Evolutionary conservation across 2,888 invertebrate species (phyloP), one percentile per base, ranked within the genome.

Genomic region (Amblyjoppa fuscipennis): DNA sequence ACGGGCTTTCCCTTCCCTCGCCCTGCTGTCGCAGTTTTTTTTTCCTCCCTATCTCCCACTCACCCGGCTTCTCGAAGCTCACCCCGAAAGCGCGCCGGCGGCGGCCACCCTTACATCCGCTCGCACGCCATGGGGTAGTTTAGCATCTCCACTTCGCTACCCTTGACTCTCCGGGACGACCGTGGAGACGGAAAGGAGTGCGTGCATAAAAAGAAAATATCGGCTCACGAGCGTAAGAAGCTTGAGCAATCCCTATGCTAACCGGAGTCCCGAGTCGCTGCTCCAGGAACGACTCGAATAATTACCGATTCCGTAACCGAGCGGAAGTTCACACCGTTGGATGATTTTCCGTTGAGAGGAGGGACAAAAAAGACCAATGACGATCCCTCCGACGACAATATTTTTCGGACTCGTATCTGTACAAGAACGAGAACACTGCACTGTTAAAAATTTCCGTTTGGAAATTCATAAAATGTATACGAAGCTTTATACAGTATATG

Each of bases 71-170:
- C 84, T 86, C 74, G 66, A 86, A 86, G 87, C 87, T 88, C 88
- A 82, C 64, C 75, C 86, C 45, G 64, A 78, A 59, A 80, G 51
- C 71, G 16, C 64, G 61, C 66, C 90, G 84, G 83, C 86, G 91
- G 90, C 88, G 88, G 87, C 89, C 92, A 90, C 92, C 93, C 92
- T 92, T 89, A 90, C 91, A 91, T 91, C 92, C 91, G 92, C 91
- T 91, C 87, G 91, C 91, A 91, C 91, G 91, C 92, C 90, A 93
- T 92, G 91, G 92, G 92, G 93, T 92, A 93, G 92, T 93, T 93
- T 92, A 92, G 92, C 91, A 92, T 93, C 92, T 92, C 90, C 86
- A 83, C 87, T 85, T 87, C 84, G 89, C 87, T 87, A 86, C 86
- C 87, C 88, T 86, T 66, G 76, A 73, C 64, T 86, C 79, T 78